Evolutionary conservation across 2,797 vertebrate genomes (phyloP), one percentile per base, ranked within the genome.

Genomic region (Poeciliopsis turneri): DNA sequence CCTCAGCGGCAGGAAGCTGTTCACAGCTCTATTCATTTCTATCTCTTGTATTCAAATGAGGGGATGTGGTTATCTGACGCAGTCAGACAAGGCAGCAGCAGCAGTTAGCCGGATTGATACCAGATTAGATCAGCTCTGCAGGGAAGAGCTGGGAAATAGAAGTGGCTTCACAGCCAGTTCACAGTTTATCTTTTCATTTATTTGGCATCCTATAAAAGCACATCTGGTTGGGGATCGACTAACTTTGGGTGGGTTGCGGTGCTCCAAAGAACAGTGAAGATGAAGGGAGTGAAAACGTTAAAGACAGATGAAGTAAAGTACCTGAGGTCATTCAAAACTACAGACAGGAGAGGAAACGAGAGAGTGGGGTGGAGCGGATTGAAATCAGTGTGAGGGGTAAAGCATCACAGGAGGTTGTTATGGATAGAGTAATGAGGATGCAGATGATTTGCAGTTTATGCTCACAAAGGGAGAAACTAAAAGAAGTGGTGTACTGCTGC

Each of bases 1-100:
- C 55, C 55, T 75, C 49, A 12, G 41, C 23, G 11, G 11, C 43
- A 64, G 57, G 23, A 9, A 59, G 55, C 43, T 15, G 5, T 36
- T 33, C 36, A 23, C 41, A 23, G 41, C 55, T 30, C 28, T 28
- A 45, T 75, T 75, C 59, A 20, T 61, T 61, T 61, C n/a, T 45
- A 61, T 61, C n/a, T 75, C 55, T 55, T n/a, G 43, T 61, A 75
- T 46, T 61, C 43, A 75, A 75, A 75, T 75, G 57, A 75, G 28
- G 55, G 41, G 55, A 45, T 75, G 55, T 13, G 74, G 41, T 75
- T 75, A 59, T 45, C 74, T 75, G 39, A 43, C 39, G 1, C 39
- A 61, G 41, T 30, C 16, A 59, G 74, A 75, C 74, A 30, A 46
- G 51, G 72, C 55, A 33, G 53, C 53, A 59, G 73, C 36, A 59